A percentile compares a stretch with the other conserved stretches of the same genome.
phyloP scores from a whole-genome alignment of 2,797 vertebrate genomes.

The Decapterus maruadsi region DNA sequence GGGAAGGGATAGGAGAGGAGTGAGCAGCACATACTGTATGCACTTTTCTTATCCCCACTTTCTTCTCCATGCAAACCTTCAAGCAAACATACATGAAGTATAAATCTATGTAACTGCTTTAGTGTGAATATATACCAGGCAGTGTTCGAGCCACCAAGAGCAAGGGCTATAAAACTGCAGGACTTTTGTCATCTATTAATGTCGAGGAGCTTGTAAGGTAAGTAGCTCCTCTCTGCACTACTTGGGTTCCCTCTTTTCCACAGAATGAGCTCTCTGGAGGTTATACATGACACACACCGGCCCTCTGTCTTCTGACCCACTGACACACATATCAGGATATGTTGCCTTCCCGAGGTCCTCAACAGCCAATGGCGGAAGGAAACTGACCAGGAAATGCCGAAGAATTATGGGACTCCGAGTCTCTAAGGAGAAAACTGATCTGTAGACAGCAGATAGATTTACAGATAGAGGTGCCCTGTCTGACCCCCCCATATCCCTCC shows the following conservation, averaged over 20 bases:
- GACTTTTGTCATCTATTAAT: constrained; percentile 26
- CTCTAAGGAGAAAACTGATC: constrained; percentile 81
- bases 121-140: constrained; percentile 13
- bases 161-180: constrained; percentile 8
- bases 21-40: constrained; percentile 3
- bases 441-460: constrained; percentile 82
- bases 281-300: constrained; percentile 52
- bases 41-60: constrained; percentile 18
- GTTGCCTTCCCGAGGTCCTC: constrained; percentile 49
- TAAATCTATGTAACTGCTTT: constrained; percentile 22
- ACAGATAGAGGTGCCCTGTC: constrained; percentile 77
- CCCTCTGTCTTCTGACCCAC: constrained; percentile 67
- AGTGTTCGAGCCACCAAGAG: constrained; percentile 11
- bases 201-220: constrained; percentile 23
- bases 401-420: constrained; percentile 77
- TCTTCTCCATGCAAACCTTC: constrained; percentile 14
- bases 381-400: constrained; percentile 82
- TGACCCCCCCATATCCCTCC: constrained; percentile 71
- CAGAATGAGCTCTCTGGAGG: constrained; percentile 46
- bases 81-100: neutral
- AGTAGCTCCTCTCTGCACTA: constrained; percentile 27
- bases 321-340: constrained; percentile 72
- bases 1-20: neutral
- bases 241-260: constrained; percentile 43
- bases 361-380: constrained; percentile 70